Conservation (phyloP, 2,113 vertebrate genomes). For the Megalops atlanticus region DNA sequence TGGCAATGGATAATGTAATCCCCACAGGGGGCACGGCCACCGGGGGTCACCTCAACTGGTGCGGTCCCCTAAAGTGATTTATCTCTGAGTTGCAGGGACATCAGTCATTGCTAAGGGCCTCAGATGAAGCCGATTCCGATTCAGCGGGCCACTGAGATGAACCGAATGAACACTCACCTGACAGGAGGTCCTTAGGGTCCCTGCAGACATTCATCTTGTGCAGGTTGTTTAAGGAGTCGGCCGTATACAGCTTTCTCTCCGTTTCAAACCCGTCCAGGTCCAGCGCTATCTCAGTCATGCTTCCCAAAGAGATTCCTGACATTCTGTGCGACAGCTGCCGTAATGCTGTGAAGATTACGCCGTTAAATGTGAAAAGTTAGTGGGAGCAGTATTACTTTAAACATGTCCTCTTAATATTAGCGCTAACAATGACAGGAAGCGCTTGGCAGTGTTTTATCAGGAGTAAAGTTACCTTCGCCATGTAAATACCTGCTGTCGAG, state of each 20-base stretch:
- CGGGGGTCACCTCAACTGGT: too few relatives aligned
- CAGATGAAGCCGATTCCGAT: not conserved
- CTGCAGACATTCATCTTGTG: conserved; percentile 69
- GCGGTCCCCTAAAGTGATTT: too few relatives aligned
- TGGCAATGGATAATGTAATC: not conserved
- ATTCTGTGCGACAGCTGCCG: not conserved
- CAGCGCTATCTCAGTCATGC: conserved; percentile 63
- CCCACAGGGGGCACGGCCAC: not conserved
- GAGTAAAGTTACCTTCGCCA: not conserved
- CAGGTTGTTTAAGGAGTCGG: conserved; percentile 77
- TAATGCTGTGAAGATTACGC: not conserved
- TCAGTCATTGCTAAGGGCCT: too few relatives aligned
- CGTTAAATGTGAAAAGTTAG: not conserved
- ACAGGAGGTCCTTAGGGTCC: conserved; percentile 33
- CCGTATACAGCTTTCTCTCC: conserved; percentile 74
- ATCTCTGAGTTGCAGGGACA: too few relatives aligned
- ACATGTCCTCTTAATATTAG: not conserved
- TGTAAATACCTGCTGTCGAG: not conserved
- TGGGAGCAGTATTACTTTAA: not conserved
- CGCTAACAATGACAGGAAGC: not conserved
- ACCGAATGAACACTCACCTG: conserved; percentile 45
- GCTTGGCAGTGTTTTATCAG: not conserved
- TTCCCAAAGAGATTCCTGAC: conserved; percentile 45
- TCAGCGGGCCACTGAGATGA: not conserved
- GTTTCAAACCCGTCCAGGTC: conserved; percentile 46